These are phyloP conservation scores for Hydroisotoma schaefferi DNA, from an alignment of 2,888 invertebrate genomes.

Conservation along the genomic window DNA sequence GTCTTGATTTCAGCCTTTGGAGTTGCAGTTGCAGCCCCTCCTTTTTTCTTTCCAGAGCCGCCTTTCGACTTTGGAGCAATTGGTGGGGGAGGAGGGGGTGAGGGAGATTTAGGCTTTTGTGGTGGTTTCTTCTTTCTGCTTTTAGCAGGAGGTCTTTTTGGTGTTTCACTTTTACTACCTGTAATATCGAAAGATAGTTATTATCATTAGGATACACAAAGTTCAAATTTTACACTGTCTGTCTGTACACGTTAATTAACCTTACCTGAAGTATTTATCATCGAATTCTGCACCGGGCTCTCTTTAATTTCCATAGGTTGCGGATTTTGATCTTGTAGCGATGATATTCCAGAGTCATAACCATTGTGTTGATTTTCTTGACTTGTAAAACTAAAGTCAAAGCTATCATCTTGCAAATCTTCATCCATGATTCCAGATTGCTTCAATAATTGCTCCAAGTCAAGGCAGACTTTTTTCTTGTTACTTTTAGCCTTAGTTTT, in stretches of 20 bases:
- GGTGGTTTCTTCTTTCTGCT: constrained; percentile 27
- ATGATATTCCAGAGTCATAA: constrained; percentile 7
- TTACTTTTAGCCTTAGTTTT: constrained; percentile 33
- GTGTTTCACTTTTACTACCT: constrained; percentile 12
- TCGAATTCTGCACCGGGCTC: constrained; percentile 32
- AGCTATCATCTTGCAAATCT: constrained; percentile 46
- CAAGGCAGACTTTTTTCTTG: constrained; percentile 45
- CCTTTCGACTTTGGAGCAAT: constrained; percentile 19
- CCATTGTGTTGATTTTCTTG: constrained; percentile 38
- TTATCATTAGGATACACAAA: not conserved
- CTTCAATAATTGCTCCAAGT: constrained; percentile 46
- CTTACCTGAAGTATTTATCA: constrained; percentile 32
- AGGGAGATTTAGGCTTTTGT: constrained; percentile 17
- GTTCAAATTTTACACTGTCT: not conserved
- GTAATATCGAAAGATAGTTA: not conserved
- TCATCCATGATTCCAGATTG: constrained; percentile 48
- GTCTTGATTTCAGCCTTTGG: constrained; percentile 36
- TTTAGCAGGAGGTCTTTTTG: constrained; percentile 32
- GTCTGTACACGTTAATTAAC: not conserved
- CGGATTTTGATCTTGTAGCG: constrained; percentile 10
- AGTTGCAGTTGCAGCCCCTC: constrained; percentile 27
- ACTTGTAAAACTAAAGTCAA: constrained; percentile 26
- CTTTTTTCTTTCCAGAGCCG: constrained; percentile 22
- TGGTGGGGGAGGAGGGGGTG: constrained; percentile 24
- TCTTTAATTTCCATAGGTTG: constrained; percentile 5